Evolutionary conservation across 2,888 invertebrate species (phyloP).

Genomic region (Notodonta dromedarius): DNA sequence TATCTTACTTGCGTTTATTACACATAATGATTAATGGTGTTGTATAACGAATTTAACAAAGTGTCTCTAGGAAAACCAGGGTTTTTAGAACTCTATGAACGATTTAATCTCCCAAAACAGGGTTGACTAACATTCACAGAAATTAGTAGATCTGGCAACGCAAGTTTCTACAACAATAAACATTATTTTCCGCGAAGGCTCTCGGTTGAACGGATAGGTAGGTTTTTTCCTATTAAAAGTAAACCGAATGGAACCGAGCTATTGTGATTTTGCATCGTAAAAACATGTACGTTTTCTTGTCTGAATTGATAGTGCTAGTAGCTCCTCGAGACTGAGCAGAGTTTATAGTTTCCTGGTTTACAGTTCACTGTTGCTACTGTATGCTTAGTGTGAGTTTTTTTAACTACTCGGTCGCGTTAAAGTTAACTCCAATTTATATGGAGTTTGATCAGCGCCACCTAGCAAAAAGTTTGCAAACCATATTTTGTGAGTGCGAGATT

Average conservation of each 20-base stretch:
- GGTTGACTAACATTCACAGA: not conserved
- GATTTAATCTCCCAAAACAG: not conserved
- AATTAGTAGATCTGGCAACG: slow-evolving; percentile 3
- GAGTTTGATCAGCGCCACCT: too few species aligned
- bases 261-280: slow-evolving; percentile 5
- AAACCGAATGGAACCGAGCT: slow-evolving; percentile 11
- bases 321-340: not conserved
- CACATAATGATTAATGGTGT: not conserved
- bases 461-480: too few species aligned
- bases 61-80: not conserved
- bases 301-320: not conserved
- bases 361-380: not conserved
- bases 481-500: too few species aligned
- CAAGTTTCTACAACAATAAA: slow-evolving; percentile 1
- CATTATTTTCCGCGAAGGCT: slow-evolving; percentile 1
- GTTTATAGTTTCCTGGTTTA: slow-evolving; percentile 1
- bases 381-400: too few species aligned
- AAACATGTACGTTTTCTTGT: slow-evolving; percentile 2
- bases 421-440: too few species aligned
- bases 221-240: slow-evolving; percentile 4
- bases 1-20: not conserved
- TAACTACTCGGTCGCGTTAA: too few species aligned
- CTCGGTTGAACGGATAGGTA: not conserved
- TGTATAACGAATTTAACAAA: not conserved
- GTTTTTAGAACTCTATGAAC: too few species aligned